Evolutionary conservation across 2,888 invertebrate species (phyloP).

Genomic region (Proisotoma minuta): DNA sequence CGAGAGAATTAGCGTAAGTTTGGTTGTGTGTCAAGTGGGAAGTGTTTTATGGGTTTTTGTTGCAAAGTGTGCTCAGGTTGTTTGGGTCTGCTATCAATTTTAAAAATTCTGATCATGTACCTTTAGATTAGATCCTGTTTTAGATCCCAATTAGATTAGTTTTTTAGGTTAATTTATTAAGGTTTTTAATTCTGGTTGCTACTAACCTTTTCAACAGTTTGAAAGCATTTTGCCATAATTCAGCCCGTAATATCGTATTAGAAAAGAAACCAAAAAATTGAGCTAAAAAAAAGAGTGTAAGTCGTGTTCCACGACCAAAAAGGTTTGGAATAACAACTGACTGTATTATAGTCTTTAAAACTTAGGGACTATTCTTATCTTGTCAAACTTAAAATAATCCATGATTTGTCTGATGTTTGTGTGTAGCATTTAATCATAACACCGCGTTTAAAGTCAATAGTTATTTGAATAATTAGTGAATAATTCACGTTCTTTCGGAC

Average conservation of each 20-base stretch:
- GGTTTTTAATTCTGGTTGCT: neutral
- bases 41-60: too few relatives aligned
- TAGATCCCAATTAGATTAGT: too few relatives aligned
- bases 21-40: too few relatives aligned
- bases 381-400: neutral
- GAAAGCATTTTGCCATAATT: conserved; percentile 3
- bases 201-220: neutral
- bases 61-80: too few relatives aligned
- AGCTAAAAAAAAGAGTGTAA: neutral
- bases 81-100: too few relatives aligned
- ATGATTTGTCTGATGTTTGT: neutral
- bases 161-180: too few relatives aligned
- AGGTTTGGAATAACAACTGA: neutral
- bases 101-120: too few relatives aligned
- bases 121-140: too few relatives aligned
- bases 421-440: too few relatives aligned
- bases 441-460: neutral
- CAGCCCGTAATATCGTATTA: conserved; percentile 1
- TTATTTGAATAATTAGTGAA: too few relatives aligned
- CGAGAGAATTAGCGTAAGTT: too few relatives aligned
- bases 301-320: neutral
- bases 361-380: conserved; percentile 4
- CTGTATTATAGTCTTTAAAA: neutral
- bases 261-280: neutral
- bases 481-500: neutral